These are phyloP conservation scores for Rhineura floridana DNA, from an alignment of 2,113 vertebrate genomes.

Conservation along the genomic window DNA sequence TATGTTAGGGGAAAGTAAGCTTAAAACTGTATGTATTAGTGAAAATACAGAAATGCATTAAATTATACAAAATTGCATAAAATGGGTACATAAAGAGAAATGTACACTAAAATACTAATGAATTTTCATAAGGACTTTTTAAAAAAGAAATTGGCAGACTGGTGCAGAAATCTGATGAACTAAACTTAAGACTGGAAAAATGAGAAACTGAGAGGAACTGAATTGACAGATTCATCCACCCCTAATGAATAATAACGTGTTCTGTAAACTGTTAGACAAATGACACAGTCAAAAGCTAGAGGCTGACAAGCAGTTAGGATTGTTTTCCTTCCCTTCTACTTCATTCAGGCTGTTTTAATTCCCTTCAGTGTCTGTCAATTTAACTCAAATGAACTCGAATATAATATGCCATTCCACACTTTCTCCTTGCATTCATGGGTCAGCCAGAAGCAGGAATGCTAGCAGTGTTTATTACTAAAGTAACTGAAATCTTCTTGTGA, in stretches of 20 bases:
- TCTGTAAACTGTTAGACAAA: slow-evolving; percentile 22
- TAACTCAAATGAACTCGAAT: slow-evolving; percentile 42
- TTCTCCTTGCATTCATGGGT: neutral
- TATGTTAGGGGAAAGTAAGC: no score
- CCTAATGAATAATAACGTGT: neutral
- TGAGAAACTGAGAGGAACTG: no score
- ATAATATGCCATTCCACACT: neutral
- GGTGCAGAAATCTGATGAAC: no score
- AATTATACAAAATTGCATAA: no score
- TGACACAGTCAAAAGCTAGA: slow-evolving; percentile 9
- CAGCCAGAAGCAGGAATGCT: neutral
- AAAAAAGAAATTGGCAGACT: no score
- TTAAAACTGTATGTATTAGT: no score
- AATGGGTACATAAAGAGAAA: no score
- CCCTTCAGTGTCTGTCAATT: slow-evolving; percentile 32
- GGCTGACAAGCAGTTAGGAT: slow-evolving; percentile 27
- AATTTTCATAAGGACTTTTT: no score
- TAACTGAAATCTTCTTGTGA: neutral
- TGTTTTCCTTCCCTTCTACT: slow-evolving; percentile 20
- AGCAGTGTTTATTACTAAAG: neutral
- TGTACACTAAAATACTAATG: no score
- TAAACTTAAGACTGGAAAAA: no score
- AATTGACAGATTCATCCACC: neutral
- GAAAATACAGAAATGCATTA: no score
- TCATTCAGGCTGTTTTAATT: slow-evolving; percentile 43